Evolutionary conservation across 2,888 invertebrate species (phyloP).

Genomic region (Diarsia dahlii): DNA sequence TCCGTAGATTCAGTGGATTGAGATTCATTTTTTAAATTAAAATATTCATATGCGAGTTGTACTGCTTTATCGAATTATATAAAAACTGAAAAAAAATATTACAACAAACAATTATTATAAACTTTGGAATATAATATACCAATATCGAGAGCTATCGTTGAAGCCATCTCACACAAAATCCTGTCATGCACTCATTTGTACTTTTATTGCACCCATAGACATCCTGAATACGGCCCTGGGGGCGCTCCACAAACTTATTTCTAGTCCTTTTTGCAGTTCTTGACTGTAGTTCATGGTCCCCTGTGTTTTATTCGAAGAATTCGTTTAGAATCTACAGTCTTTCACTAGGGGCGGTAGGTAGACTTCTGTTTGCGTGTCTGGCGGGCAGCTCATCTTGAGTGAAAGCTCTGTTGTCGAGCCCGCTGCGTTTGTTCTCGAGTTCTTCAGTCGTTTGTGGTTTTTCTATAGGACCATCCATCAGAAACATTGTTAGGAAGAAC

Average conservation of each 20-base stretch:
- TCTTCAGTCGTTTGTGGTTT: conserved; percentile 53
- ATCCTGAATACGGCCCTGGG: conserved; percentile 39
- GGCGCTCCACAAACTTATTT: conserved; percentile 21
- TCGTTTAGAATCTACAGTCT: conserved; percentile 68
- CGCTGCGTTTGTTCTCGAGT: conserved; percentile 73
- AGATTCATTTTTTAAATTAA: not conserved
- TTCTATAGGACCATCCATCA: conserved; percentile 93
- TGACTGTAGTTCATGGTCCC: conserved; percentile 35
- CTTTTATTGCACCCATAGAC: conserved; percentile 53
- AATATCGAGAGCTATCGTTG: conserved; percentile 14
- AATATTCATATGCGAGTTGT: not conserved
- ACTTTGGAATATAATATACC: conserved; percentile 45
- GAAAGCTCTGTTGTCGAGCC: conserved; percentile 90
- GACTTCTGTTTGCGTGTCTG: conserved; percentile 68
- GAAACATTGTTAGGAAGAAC: conserved; percentile 95
- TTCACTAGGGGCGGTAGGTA: conserved; percentile 69
- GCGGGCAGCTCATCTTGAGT: conserved; percentile 85
- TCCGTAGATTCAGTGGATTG: not conserved
- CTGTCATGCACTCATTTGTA: conserved; percentile 48
- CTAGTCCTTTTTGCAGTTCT: conserved; percentile 41
- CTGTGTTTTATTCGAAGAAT: conserved; percentile 6
- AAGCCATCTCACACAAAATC: conserved; percentile 21
- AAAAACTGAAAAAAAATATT: not conserved
- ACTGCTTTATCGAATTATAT: not conserved
- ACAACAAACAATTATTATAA: conserved; percentile 3